Evolutionary conservation across 2,797 vertebrate species (phyloP), one percentile per base, ranked within the genome.

Genomic region (Selene dorsalis): DNA sequence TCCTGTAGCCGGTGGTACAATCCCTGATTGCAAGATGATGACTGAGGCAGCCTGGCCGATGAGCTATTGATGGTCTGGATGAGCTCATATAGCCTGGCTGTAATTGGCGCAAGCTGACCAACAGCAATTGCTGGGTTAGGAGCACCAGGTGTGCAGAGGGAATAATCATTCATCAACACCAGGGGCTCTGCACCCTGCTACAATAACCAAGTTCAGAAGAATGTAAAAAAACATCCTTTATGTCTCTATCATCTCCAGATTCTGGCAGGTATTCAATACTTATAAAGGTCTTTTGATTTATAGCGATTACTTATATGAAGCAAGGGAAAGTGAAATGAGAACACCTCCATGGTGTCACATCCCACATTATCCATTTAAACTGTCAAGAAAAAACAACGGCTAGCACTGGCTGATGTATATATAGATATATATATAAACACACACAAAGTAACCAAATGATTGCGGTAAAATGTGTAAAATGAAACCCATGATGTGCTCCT

Each of bases 121-220:
- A 78, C 50, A 58, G 43, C 75, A 58, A 77, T 57, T 60, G 65
- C 47, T 75, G 59, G 59, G 67, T 80, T 63, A 56, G 47, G 43
- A 76, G 80, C 75, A 75, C 22, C 89, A 84, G 80, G 75, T 80
- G 84, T 75, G 41, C 9, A 48, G 58, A 69, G 45, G 73, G 62
- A 89, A 91, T 83, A 80, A 87, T 82, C 84, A 91, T 93, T 87
- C 81, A 92, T 93, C 91, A 91, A 81, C 84, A 50, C 4, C 3
- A 26, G n/a, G 53, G 61, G 56, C 63, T 43, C 60, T 1, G 20
- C 32, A 35, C 79, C 50, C 62, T 26, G 72, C 57, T 72, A 65
- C 63, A 85, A 73, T 75, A 67, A 52, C 72, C 45, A 24, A 67
- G 77, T 73, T 75, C 78, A 77, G 65, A 48, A 60, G 35, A 66